Evolutionary conservation across 1,140 invertebrate genomes (phyloP).

Genomic region (Leptinotarsa defecta): DNA sequence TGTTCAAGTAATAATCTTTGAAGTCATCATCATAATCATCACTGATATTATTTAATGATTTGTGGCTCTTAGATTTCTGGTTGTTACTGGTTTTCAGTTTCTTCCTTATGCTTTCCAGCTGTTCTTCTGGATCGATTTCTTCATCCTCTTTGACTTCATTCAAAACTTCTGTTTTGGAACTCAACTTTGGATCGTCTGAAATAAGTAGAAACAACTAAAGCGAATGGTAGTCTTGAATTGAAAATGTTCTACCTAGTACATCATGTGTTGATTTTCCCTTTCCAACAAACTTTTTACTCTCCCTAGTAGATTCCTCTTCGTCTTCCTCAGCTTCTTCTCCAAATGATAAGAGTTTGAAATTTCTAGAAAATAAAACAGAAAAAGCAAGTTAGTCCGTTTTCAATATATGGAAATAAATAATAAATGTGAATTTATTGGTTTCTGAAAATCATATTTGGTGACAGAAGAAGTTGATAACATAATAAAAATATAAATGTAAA

Average conservation of each 20-base stretch:
- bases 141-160: constrained; percentile 47
- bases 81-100: constrained; percentile 53
- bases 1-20: constrained; percentile 59
- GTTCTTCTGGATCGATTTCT: constrained; percentile 59
- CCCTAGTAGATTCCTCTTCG: constrained; percentile 79
- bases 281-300: constrained; percentile 69
- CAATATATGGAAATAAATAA: too few relatives aligned
- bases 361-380: constrained; percentile 63
- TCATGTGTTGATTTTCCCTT: constrained; percentile 95
- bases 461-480: too few relatives aligned
- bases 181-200: constrained; percentile 84
- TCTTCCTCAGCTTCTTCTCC: constrained; percentile 98
- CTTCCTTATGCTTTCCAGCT: constrained; percentile 62
- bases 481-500: too few relatives aligned
- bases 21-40: constrained; percentile 44
- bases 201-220: constrained; percentile 12
- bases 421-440: too few relatives aligned
- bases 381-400: too few relatives aligned
- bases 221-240: too few relatives aligned
- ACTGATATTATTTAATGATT: constrained; percentile 45
- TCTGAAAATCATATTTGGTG: too few relatives aligned
- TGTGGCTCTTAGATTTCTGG: constrained; percentile 53
- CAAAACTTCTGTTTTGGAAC: constrained; percentile 64
- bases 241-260: constrained; percentile 61
- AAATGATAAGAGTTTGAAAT: constrained; percentile 95